Evolutionary conservation across 2,888 invertebrate genomes (phyloP).

Genomic region (Noctua comes): DNA sequence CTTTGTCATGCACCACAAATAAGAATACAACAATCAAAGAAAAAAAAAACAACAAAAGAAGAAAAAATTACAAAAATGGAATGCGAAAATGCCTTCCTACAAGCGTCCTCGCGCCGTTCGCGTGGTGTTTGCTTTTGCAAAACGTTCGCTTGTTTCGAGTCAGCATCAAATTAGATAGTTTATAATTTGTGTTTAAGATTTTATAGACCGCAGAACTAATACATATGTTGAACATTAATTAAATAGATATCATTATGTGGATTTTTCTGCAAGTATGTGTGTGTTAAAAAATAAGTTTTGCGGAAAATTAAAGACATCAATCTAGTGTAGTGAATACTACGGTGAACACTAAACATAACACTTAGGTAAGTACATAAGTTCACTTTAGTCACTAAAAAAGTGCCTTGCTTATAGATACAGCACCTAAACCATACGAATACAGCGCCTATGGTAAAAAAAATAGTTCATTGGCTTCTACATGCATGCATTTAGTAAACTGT

Average conservation of each 20-base stretch:
- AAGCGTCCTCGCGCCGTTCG: not conserved
- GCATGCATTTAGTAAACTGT: not conserved
- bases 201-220: too few relatives aligned
- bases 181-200: not conserved
- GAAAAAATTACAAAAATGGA: constrained; percentile 13
- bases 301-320: not conserved
- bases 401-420: not conserved
- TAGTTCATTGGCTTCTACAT: not conserved
- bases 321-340: not conserved
- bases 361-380: not conserved
- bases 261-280: too few relatives aligned
- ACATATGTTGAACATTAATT: too few relatives aligned
- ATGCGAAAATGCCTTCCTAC: not conserved
- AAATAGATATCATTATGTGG: too few relatives aligned
- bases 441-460: not conserved
- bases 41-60: too few relatives aligned
- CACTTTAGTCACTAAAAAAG: not conserved
- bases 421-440: too few relatives aligned
- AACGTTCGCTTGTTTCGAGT: not conserved
- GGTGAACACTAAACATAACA: not conserved
- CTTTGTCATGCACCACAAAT: not conserved
- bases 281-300: not conserved
- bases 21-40: not conserved
- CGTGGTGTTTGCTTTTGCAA: not conserved
- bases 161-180: not conserved